Evolutionary conservation across 2,797 vertebrate genomes (phyloP).

Genomic region (Diceros bicornis): DNA sequence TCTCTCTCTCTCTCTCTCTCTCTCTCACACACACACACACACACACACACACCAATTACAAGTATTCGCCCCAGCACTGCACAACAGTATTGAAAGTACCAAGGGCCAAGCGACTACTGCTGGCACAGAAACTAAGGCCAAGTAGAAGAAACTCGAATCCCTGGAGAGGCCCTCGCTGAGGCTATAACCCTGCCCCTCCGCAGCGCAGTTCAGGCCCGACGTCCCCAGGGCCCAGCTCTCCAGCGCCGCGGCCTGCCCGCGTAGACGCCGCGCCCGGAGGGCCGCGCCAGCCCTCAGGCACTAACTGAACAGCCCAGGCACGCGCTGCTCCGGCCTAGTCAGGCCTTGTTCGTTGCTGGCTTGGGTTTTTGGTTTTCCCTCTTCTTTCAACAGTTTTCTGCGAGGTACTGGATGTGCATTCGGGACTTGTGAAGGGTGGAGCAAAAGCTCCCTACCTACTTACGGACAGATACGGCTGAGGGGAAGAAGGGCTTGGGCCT

Average conservation of each 20-base stretch:
- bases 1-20: too few species aligned
- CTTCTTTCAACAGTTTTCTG: neutral
- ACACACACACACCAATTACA: neutral
- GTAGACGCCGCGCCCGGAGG: fast-evolving
- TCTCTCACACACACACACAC: neutral
- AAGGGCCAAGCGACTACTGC: neutral
- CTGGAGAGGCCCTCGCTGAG: neutral
- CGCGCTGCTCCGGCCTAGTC: neutral
- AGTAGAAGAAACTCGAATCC: neutral
- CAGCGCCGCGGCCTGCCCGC: fast-evolving
- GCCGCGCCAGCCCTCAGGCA: too few species aligned
- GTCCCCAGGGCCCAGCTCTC: neutral
- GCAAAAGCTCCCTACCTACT: neutral
- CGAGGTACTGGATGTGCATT: neutral
- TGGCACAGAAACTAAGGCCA: neutral
- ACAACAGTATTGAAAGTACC: neutral
- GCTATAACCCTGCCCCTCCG: fast-evolving
- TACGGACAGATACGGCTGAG: neutral
- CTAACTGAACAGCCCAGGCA: neutral
- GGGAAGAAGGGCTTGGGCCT: neutral
- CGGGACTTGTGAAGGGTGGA: neutral
- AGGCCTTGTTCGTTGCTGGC: neutral
- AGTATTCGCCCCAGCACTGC: neutral
- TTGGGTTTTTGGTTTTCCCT: neutral
- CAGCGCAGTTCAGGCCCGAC: fast-evolving